Conservation (phyloP, 2,797 vertebrate species). For the Acrocephalus scirpaceus region DNA sequence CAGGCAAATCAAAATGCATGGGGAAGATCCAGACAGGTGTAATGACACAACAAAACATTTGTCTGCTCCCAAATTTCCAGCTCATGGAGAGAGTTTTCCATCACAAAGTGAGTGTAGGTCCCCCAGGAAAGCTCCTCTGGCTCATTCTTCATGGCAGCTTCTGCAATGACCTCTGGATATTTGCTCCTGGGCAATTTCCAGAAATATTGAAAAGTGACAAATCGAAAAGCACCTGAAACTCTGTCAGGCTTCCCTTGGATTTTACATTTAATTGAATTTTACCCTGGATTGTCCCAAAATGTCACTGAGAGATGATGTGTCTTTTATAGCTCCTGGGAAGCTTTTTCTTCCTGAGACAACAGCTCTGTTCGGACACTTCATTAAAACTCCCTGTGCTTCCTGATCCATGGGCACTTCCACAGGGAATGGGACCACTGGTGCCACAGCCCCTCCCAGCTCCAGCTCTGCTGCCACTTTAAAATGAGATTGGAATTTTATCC, state of each 20-base stretch:
- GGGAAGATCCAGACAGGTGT: background rate
- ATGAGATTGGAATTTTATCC: background rate
- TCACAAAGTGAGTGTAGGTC: background rate
- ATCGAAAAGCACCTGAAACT: constrained; percentile 28
- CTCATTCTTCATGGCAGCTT: background rate
- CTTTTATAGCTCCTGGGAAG: constrained; percentile 3
- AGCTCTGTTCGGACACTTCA: background rate
- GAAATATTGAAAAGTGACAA: constrained; percentile 25
- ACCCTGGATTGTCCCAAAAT: constrained; percentile 1
- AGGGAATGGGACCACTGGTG: background rate
- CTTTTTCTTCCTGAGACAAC: background rate
- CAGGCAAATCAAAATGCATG: background rate
- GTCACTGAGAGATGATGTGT: constrained; percentile 4
- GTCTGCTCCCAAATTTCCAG: background rate
- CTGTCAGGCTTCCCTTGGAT: background rate
- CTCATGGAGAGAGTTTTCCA: background rate
- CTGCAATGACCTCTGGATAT: constrained; percentile 14
- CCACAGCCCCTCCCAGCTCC: background rate
- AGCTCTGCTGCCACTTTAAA: background rate
- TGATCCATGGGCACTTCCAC: background rate
- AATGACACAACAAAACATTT: background rate
- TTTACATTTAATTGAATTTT: constrained; percentile 56
- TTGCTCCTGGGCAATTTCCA: constrained; percentile 22
- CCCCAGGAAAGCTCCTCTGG: background rate
- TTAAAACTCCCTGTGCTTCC: background rate